phyloP scores from a whole-genome alignment of 2,797 vertebrate genomes.

The Coreius guichenoti region DNA sequence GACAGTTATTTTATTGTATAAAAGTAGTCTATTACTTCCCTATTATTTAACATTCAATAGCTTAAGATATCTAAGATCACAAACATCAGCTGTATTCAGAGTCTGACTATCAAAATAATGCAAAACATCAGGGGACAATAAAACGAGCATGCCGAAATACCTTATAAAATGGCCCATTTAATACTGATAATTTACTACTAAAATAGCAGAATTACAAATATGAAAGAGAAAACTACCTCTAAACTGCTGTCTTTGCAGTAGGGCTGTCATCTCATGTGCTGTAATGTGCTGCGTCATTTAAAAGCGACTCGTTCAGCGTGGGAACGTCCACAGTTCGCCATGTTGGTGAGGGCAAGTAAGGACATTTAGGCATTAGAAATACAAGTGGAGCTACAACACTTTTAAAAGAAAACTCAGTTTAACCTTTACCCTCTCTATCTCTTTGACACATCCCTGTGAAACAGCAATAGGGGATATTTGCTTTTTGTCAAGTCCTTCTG shows the following conservation, averaged over 20 bases:
- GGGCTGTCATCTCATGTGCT: constrained; percentile 12
- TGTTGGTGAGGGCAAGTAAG: constrained; percentile 49
- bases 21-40: not conserved
- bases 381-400: too few relatives aligned
- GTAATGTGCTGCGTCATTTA: constrained; percentile 55
- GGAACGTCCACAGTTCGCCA: constrained; percentile 26
- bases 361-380: not conserved
- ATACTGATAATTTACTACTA: not conserved
- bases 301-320: constrained; percentile 45
- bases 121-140: not conserved
- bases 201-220: not conserved
- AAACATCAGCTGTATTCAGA: constrained; percentile 7
- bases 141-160: not conserved
- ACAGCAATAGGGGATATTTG: too few relatives aligned
- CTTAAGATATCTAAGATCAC: not conserved
- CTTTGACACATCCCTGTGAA: too few relatives aligned
- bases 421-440: too few relatives aligned
- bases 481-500: too few relatives aligned
- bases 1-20: not conserved
- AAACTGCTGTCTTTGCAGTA: constrained; percentile 2
- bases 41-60: not conserved
- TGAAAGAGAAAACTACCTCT: not conserved
- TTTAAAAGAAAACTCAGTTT: too few relatives aligned
- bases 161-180: not conserved
- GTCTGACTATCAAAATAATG: not conserved